Conservation (phyloP, 2,113 vertebrate species). For the Oryzias javanicus region DNA sequence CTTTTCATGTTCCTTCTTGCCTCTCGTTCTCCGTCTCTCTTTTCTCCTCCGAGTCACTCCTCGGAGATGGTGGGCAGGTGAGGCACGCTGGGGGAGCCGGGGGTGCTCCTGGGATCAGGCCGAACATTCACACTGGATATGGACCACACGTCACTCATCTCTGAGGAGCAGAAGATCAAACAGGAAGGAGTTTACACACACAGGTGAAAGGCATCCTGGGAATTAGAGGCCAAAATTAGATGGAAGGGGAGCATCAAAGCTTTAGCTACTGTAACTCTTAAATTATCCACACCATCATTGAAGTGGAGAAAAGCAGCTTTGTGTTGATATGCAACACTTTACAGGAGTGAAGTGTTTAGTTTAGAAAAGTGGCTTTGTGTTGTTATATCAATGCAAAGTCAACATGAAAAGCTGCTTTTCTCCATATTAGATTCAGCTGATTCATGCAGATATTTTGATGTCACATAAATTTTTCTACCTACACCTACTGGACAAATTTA, state of each 20-base stretch:
- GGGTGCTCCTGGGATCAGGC: slow-evolving; percentile 60
- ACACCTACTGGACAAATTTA: no score
- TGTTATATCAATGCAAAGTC: no score
- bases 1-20: neutral
- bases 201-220: neutral
- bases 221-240: neutral
- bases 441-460: no score
- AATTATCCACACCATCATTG: no score
- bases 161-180: slow-evolving; percentile 47
- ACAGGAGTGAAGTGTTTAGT: no score
- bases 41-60: slow-evolving; percentile 50
- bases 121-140: slow-evolving; percentile 70
- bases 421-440: no score
- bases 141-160: slow-evolving; percentile 81
- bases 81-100: slow-evolving; percentile 55
- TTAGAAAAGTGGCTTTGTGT: no score
- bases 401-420: no score
- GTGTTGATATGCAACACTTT: no score
- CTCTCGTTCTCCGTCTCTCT: neutral
- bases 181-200: neutral
- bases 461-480: no score
- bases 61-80: slow-evolving; percentile 76
- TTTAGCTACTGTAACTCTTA: no score
- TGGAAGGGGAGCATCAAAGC: neutral
- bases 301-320: no score